Evolutionary conservation across 1,140 invertebrate genomes (phyloP), one percentile per base, ranked within the genome.

Genomic region (Macrobrachium rosenbergii): DNA sequence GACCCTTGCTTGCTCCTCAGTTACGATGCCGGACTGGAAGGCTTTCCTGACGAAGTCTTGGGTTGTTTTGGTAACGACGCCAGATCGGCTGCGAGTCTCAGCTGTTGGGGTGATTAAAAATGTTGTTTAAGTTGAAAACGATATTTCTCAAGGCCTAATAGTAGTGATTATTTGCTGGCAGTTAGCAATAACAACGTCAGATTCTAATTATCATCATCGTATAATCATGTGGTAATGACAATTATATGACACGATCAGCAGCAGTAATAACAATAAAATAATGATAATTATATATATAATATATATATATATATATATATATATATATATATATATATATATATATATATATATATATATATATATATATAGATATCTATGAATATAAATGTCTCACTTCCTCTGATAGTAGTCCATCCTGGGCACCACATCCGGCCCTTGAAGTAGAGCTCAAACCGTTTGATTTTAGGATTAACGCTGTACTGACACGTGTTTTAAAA

Each of bases 11-110:
- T 72, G 17, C 16, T 23, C 23, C 17, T 72, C 69, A 2, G 6
- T 23, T 5, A 72, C 21, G 69, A 72, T 17, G 37, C 69, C 69
- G 12, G 69, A 17, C 10, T 43, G 10, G 69, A 72, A 72, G 37
- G 69, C 69, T 72, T 72, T 72, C 69, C n/a, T 72, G 23, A 72
- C 69, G 69, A 72, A 72, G 21, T 72, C 69, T n/a, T 72, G 69
- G 5, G 69, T 72, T 0, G 69, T 72, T 23, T 43, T 72, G 7
- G 17, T n/a, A 5, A 72, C 69, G 23, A 72, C 69, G 0, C 69
- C 69, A 5, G 69, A 72, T 28, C 69, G 19, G 69, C 69, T 72
- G n/a, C 69, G 69, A 17, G 69, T 72, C 69, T 72, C 69, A 43
- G 69, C 69, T 72, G 69, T 72, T 23, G 21, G 21, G 21, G 21